phyloP scores from a whole-genome alignment of 2,888 invertebrate species.

The Brachypalpus laphriformis region DNA sequence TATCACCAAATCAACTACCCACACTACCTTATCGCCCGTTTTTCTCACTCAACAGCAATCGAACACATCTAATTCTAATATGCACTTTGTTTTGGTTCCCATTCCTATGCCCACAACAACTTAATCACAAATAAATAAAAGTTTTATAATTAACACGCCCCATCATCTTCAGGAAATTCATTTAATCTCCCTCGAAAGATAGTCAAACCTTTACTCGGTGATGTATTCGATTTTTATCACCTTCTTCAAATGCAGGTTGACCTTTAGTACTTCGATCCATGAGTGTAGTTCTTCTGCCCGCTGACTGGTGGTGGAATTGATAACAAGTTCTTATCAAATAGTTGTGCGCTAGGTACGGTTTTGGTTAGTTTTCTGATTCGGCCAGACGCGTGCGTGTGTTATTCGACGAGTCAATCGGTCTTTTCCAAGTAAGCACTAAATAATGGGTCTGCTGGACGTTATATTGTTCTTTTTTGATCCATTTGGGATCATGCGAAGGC shows the following conservation, averaged over 20 bases:
- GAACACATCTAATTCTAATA: slow-evolving; percentile 28
- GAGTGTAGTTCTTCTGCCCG: slow-evolving; percentile 6
- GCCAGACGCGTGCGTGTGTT: slow-evolving; percentile 4
- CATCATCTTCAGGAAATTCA: neutral
- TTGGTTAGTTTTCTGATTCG: slow-evolving; percentile 31
- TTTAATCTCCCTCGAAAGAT: neutral
- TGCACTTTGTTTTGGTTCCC: slow-evolving; percentile 29
- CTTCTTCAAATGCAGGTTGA: slow-evolving; percentile 20
- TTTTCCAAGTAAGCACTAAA: neutral
- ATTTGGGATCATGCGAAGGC: slow-evolving; percentile 80
- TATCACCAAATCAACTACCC: neutral
- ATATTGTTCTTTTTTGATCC: slow-evolving; percentile 80
- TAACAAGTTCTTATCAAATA: slow-evolving; percentile 52
- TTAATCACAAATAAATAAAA: neutral
- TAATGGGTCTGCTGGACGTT: slow-evolving; percentile 69
- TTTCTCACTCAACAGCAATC: neutral
- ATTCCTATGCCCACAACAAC: too few species aligned
- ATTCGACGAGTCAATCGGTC: neutral
- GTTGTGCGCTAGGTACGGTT: neutral
- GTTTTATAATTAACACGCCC: neutral
- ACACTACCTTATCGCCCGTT: slow-evolving; percentile 5
- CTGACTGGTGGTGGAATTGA: slow-evolving; percentile 18
- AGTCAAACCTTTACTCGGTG: neutral
- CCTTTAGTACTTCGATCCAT: slow-evolving; percentile 36
- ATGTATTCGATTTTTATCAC: slow-evolving; percentile 18